A percentile compares a stretch with the other conserved stretches of the same genome.
Conservation (phyloP, 2,797 vertebrate species). For the Nyctalus aviator region DNA sequence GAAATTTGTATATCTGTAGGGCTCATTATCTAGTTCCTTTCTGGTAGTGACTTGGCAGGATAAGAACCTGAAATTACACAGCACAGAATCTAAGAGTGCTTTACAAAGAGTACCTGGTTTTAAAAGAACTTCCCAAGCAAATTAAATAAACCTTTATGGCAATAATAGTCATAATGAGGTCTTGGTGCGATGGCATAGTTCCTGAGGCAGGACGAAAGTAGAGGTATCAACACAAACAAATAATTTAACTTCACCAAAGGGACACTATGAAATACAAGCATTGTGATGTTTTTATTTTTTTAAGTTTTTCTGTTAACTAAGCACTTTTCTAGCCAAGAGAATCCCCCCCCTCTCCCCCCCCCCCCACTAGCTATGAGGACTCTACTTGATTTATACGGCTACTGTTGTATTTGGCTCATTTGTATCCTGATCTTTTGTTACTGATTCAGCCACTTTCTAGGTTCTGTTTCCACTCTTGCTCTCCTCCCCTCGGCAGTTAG, state of each 20-base stretch:
- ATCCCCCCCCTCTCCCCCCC: background rate
- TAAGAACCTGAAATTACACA: background rate
- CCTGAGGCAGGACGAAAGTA: background rate
- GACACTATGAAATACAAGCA: background rate
- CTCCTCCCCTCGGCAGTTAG: background rate
- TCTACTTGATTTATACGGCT: background rate
- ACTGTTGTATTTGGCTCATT: background rate
- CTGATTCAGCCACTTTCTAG: background rate
- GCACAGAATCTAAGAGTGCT: background rate
- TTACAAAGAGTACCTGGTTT: slow-evolving; percentile 5
- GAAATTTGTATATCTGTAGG: background rate
- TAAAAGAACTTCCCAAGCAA: background rate
- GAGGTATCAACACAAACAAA: background rate
- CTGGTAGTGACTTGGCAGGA: background rate
- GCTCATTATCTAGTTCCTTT: background rate
- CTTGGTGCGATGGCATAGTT: background rate
- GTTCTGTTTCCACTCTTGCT: background rate
- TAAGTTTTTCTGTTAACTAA: background rate
- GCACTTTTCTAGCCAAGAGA: slow-evolving; percentile 32
- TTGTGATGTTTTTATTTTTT: background rate
- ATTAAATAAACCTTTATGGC: background rate
- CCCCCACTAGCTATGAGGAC: background rate
- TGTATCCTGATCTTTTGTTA: slow-evolving; percentile 4
- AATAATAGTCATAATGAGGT: background rate
- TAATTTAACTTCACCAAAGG: background rate